Evolutionary conservation across 1,140 invertebrate genomes (phyloP).

Genomic region (Littorina saxatilis): DNA sequence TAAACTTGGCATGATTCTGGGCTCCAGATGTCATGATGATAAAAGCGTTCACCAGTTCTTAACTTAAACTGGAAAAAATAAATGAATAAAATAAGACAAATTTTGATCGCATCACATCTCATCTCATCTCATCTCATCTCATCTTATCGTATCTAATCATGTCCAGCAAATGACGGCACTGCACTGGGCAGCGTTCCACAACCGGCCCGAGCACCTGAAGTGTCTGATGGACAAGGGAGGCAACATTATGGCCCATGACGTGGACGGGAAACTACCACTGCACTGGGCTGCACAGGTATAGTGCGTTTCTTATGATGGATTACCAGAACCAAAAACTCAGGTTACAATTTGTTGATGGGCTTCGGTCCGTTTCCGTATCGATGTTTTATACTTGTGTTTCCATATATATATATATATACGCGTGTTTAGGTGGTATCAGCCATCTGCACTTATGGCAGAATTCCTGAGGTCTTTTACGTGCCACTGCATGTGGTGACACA

Average conservation of each 20-base stretch:
- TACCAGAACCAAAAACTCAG: no score
- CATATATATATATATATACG: no score
- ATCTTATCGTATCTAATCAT: background rate
- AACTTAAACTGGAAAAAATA: background rate
- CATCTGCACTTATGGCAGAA: no score
- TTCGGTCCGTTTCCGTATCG: no score
- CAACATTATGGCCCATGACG: constrained; percentile 54
- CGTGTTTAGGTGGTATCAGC: no score
- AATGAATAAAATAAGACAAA: no score
- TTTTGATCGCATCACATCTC: no score
- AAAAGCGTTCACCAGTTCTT: background rate
- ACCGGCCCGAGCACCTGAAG: constrained; percentile 63
- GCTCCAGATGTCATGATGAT: background rate
- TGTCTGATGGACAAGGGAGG: constrained; percentile 61
- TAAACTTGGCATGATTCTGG: background rate
- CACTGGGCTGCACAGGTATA: constrained; percentile 72
- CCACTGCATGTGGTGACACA: no score
- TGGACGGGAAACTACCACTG: constrained; percentile 68
- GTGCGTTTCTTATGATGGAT: no score
- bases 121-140: background rate
- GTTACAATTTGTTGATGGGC: no score
- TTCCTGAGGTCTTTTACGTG: no score
- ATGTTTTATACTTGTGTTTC: no score
- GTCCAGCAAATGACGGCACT: constrained; percentile 68
- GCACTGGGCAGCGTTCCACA: constrained; percentile 72